phyloP scores from a whole-genome alignment of 2,888 invertebrate genomes.

The Ormyrus pomaceus region DNA sequence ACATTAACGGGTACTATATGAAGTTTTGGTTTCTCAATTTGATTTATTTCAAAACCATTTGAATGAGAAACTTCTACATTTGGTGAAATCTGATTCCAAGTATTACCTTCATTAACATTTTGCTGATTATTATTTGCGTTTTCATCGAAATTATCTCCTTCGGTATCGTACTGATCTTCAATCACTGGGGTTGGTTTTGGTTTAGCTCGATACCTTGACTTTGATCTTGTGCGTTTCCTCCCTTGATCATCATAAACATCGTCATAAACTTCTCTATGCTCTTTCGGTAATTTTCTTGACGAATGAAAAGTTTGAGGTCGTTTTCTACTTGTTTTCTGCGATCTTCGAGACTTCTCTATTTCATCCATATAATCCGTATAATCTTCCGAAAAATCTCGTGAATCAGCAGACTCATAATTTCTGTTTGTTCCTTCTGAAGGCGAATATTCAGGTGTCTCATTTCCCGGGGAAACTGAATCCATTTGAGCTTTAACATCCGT shows the following conservation, averaged over 20 bases:
- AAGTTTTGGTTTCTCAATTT: slow-evolving; percentile 70
- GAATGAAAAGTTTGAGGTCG: slow-evolving; percentile 63
- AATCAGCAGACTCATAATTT: slow-evolving; percentile 65
- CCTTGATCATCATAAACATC: slow-evolving; percentile 44
- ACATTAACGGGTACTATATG: slow-evolving; percentile 70
- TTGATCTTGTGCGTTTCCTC: slow-evolving; percentile 60
- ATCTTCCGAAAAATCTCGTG: slow-evolving; percentile 66
- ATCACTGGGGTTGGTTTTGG: slow-evolving; percentile 61
- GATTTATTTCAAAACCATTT: slow-evolving; percentile 67
- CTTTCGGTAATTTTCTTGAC: slow-evolving; percentile 67
- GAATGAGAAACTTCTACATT: slow-evolving; percentile 68
- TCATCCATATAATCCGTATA: slow-evolving; percentile 68
- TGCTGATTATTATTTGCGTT: slow-evolving; percentile 47
- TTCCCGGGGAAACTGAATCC: neutral
- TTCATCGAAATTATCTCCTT: slow-evolving; percentile 52
- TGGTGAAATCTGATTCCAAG: slow-evolving; percentile 69
- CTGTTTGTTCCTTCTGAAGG: slow-evolving; percentile 57
- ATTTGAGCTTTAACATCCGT: neutral
- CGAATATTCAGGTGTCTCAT: slow-evolving; percentile 7
- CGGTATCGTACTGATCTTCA: slow-evolving; percentile 60
- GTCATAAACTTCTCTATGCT: slow-evolving; percentile 65
- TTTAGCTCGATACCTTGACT: slow-evolving; percentile 62
- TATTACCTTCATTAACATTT: slow-evolving; percentile 45
- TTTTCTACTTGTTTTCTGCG: slow-evolving; percentile 66
- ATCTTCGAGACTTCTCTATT: slow-evolving; percentile 65